Evolutionary conservation across 1,140 invertebrate genomes (phyloP), one percentile per base, ranked within the genome.

Genomic region (Leptinotarsa texana): DNA sequence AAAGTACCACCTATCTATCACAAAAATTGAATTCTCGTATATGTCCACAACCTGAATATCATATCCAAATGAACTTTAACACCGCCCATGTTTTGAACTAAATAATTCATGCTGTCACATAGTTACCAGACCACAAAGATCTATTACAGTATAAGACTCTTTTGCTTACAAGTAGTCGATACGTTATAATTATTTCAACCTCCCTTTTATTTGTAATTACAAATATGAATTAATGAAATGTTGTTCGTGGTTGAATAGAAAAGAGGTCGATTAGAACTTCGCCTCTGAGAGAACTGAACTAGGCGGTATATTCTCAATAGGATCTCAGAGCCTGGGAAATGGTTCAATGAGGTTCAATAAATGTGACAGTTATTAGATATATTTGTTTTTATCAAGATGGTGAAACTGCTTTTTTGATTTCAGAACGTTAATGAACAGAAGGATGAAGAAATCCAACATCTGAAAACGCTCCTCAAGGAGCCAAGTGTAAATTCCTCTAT

Each of bases 381-480:
- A 42, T 11, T 11, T 42, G 2, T 42, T 11, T 42, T 42, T 42
- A 0, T 42, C 33, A 11, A 42, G 2, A 42, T 42, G 33, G 8
- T 42, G 33, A 11, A 42, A 42, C 33, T 11, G 1, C 11, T 11
- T 42, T 42, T 42, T 42, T 42, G 33, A 42, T 57, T 57, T 18
- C n/a, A 57, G 51, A 13, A 57, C 15, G n/a, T 15, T 57, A 57
- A 57, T 18, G n/a, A 89, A 79, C 85, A 89, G 77, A 93, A 93
- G 86, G 90, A 94, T 81, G 81, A 87, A 17, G 88, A 91, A 84
- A 90, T 94, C 69, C 75, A 84, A 48, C 84, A 87, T 13, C 84
- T 88, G 22, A 87, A 89, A 77, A 81, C 84, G 5, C 84, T 86
- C 80, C 73, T 87, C 2, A 83, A 87, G n/a, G 74, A 84, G 84